Percentiles rank a stretch among this genome's conserved stretches.
Evolutionary conservation across 2,113 vertebrate species (phyloP).

Genomic region (Kryptolebias marmoratus): DNA sequence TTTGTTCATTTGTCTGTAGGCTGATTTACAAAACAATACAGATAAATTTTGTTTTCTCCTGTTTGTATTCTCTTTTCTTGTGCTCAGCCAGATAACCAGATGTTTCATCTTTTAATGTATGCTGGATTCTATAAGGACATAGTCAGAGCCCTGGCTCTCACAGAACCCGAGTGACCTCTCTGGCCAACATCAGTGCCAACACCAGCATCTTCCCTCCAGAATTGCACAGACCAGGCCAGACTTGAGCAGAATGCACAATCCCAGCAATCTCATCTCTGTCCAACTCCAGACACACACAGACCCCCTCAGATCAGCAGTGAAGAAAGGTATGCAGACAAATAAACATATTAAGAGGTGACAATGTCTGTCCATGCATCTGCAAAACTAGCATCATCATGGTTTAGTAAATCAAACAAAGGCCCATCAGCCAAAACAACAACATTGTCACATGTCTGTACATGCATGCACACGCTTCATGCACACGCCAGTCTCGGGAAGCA

Average conservation of each 20-base stretch:
- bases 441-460: conserved; percentile 30
- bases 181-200: conserved; percentile 47
- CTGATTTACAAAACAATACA: background rate
- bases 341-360: conserved; percentile 64
- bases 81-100: background rate
- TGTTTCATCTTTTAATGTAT: conserved; percentile 3
- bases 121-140: conserved; percentile 15
- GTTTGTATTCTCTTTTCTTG: background rate
- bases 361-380: conserved; percentile 63
- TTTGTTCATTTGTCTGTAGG: background rate
- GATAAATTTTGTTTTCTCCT: background rate
- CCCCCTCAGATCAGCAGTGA: conserved; percentile 60
- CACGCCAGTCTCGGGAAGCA: conserved; percentile 41
- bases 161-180: conserved; percentile 59
- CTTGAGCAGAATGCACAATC: conserved; percentile 40
- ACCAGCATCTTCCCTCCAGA: conserved; percentile 41
- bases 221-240: conserved; percentile 45
- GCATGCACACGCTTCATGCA: conserved; percentile 10
- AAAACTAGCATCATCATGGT: conserved; percentile 54
- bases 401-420: conserved; percentile 43
- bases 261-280: conserved; percentile 60
- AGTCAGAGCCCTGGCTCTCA: conserved; percentile 19
- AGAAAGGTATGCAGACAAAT: conserved; percentile 58
- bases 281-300: conserved; percentile 58
- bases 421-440: conserved; percentile 33